Conservation (phyloP, 2,113 vertebrate genomes). For the Philantomba maxwellii region DNA sequence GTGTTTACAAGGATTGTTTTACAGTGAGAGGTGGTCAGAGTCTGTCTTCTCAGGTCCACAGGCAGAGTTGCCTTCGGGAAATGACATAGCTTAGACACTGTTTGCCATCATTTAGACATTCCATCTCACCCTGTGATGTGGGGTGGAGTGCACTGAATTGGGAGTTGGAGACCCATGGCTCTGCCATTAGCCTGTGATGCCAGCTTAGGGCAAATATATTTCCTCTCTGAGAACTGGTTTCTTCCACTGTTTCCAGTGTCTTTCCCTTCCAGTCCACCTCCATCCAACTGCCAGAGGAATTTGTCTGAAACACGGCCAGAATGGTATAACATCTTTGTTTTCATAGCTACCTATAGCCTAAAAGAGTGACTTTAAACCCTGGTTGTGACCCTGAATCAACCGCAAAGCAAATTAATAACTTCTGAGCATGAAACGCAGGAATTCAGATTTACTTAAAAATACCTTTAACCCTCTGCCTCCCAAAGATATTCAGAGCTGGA, state of each 20-base stretch:
- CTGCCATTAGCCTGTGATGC: not conserved
- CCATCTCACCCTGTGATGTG: not conserved
- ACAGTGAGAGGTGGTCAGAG: not conserved
- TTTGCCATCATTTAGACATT: not conserved
- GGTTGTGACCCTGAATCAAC: not conserved
- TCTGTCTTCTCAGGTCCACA: not conserved
- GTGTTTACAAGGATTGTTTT: not conserved
- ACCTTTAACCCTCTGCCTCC: not conserved
- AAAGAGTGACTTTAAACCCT: not conserved
- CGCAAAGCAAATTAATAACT: not conserved
- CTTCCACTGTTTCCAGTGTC: not conserved
- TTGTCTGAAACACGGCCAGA: not conserved
- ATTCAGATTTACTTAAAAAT: not conserved
- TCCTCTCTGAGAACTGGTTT: not conserved
- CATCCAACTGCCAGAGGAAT: not conserved
- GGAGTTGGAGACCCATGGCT: not conserved
- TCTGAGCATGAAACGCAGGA: not conserved
- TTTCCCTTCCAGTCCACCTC: not conserved
- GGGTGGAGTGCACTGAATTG: not conserved
- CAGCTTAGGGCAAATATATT: not conserved
- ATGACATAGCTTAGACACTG: not conserved
- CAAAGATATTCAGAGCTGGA: not conserved
- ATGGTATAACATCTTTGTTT: not conserved
- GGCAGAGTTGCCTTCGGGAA: not conserved
- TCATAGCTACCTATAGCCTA: not conserved